These are phyloP conservation scores for Agonopterix arenella DNA, from an alignment of 2,888 invertebrate genomes.

Conservation along the genomic window DNA sequence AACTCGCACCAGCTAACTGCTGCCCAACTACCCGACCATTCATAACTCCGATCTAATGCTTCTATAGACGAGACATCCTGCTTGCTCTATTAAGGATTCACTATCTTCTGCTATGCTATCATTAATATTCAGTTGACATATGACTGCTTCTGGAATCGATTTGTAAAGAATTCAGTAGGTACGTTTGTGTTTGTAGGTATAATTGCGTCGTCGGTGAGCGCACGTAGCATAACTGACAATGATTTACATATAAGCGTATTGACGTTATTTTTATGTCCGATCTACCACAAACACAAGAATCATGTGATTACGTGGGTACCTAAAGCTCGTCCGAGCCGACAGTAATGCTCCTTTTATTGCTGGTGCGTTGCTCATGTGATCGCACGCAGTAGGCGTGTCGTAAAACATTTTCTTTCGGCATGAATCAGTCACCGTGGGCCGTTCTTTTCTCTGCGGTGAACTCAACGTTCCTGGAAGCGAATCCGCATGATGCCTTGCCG, in stretches of 20 bases:
- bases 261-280: slow-evolving; percentile 29
- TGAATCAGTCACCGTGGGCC: slow-evolving; percentile 22
- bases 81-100: no score
- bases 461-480: slow-evolving; percentile 41
- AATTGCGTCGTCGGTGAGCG: neutral
- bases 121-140: no score
- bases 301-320: slow-evolving; percentile 45
- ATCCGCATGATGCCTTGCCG: slow-evolving; percentile 20
- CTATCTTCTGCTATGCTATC: no score
- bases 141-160: neutral
- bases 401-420: slow-evolving; percentile 48
- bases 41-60: slow-evolving; percentile 11
- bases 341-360: slow-evolving; percentile 53
- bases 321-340: slow-evolving; percentile 33
- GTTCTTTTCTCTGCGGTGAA: slow-evolving; percentile 48
- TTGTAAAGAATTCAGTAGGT: neutral
- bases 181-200: neutral
- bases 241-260: neutral
- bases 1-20: neutral
- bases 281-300: slow-evolving; percentile 41
- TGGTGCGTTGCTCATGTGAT: slow-evolving; percentile 34
- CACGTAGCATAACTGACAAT: neutral
- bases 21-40: neutral
- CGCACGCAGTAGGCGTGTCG: slow-evolving; percentile 51
- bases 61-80: neutral